Base-by-base conservation (phyloP, 2,888 invertebrate genomes). In the Leptinotarsa tumamoca region DNA sequence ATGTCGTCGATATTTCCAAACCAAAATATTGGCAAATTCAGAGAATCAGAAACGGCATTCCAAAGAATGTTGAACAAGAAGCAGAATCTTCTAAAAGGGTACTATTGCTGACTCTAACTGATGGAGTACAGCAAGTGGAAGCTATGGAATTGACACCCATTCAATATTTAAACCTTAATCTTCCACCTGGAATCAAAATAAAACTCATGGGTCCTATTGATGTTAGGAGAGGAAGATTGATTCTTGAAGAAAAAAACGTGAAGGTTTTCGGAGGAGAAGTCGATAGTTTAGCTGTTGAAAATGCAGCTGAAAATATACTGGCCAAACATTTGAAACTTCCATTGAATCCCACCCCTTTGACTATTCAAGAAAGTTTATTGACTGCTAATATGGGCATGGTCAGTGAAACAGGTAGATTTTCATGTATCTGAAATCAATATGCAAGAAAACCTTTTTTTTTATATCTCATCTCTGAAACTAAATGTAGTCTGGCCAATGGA, bases 201-300 rank as follows among this genome's bases (percentile, higher is more conserved):
- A 88, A 93, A 80, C 88, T 95, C 17, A 91, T 90, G 87, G 95
- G 95, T 0, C 93, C 93, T 13, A 88, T 95, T n/a, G 90, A 90
- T 75, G 93, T 95, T 83, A 90, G 95, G 54, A 89, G 91, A 76
- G 95, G 95, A 0, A 90, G 93, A 75, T 84, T 96, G 56, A 89
- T 95, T 81, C 87, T 95, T 76, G 91, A 93, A 75, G 91, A 91
- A 73, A 87, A 87, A 67, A 89, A 91, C 68, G 85, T 95, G 5
- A 90, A 91, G 78, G 87, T 94, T 74, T 85, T 95, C 1, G 95
- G 95, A 0, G 95, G 95, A 0, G 94, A 94, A 87, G 93, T 95
- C 0, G 93, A 94, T 67, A 91, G 90, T 71, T 86, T 94, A 43
- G 85, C 90, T 0, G 84, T 90, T 1, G 82, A 89, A 3, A 92